Evolutionary conservation across 2,113 vertebrate species (phyloP).

Genomic region (Centropristis striata): DNA sequence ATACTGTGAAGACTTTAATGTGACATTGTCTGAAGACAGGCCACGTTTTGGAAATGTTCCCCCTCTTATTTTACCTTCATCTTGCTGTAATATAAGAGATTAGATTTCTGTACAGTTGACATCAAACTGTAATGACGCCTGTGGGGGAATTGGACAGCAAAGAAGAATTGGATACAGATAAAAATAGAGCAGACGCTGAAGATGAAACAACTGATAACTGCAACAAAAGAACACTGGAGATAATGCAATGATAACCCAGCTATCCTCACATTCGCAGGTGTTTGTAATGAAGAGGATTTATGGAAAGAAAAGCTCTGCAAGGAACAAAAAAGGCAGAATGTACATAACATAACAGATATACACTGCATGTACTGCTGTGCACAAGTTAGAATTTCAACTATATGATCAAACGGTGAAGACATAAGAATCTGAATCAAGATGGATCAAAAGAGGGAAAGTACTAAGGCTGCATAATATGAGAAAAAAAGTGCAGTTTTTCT

Average conservation of each 20-base stretch:
- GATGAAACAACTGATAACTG: slow-evolving; percentile 25
- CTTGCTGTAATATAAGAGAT: slow-evolving; percentile 32
- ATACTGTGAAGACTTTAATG: neutral
- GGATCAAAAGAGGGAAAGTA: no score
- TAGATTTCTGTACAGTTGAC: slow-evolving; percentile 29
- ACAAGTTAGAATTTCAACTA: no score
- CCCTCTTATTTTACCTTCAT: slow-evolving; percentile 12
- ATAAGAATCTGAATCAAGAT: no score
- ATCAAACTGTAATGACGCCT: slow-evolving; percentile 18
- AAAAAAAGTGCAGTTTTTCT: no score
- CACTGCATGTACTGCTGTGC: no score
- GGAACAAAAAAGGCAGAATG: neutral
- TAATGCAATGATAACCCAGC: neutral
- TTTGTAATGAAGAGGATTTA: neutral
- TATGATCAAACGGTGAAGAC: no score
- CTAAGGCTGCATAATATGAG: no score
- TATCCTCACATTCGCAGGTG: neutral
- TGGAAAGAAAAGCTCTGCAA: neutral
- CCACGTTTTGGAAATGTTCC: slow-evolving; percentile 7
- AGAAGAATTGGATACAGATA: slow-evolving; percentile 14
- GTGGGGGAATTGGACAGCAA: slow-evolving; percentile 14
- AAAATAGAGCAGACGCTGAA: slow-evolving; percentile 31
- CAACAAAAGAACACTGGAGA: neutral
- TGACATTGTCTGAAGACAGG: neutral
- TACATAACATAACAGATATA: no score